Evolutionary conservation across 2,888 invertebrate genomes (phyloP).

Genomic region (Tuberolachnus salignus): DNA sequence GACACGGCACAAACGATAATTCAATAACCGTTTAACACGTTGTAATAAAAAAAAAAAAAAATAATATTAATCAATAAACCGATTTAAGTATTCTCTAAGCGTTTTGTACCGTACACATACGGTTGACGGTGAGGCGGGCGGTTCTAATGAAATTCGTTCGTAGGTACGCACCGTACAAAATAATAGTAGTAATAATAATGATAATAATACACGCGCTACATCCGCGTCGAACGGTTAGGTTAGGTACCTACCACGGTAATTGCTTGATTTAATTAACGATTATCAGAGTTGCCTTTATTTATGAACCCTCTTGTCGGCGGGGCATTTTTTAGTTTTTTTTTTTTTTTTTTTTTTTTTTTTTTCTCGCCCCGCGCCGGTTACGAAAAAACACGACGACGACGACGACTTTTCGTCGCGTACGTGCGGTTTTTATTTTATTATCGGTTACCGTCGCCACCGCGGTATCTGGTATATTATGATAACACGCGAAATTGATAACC

Average conservation of each 20-base stretch:
- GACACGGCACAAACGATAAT: neutral
- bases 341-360: no score
- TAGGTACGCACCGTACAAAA: no score
- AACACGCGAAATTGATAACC: no score
- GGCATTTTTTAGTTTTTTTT: neutral
- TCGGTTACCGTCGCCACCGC: no score
- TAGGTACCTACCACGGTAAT: neutral
- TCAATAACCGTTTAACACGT: no score
- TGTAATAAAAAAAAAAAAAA: neutral
- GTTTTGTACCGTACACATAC: neutral
- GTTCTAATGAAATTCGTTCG: no score
- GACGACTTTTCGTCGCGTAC: neutral
- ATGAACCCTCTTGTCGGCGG: neutral
- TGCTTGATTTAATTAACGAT: constrained; percentile 17
- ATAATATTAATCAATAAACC: neutral
- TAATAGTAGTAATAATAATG: no score
- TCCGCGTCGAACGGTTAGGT: neutral
- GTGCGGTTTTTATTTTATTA: neutral
- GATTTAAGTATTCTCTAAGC: neutral
- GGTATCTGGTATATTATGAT: no score
- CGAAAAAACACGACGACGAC: neutral
- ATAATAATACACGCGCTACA: no score
- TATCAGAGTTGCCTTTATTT: constrained; percentile 20
- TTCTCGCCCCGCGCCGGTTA: neutral
- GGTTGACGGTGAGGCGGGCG: no score